A percentile compares a stretch with the other conserved stretches of the same genome.
Evolutionary conservation across 2,888 invertebrate genomes (phyloP).

Genomic region (Rhopalosiphum nymphaeae): DNA sequence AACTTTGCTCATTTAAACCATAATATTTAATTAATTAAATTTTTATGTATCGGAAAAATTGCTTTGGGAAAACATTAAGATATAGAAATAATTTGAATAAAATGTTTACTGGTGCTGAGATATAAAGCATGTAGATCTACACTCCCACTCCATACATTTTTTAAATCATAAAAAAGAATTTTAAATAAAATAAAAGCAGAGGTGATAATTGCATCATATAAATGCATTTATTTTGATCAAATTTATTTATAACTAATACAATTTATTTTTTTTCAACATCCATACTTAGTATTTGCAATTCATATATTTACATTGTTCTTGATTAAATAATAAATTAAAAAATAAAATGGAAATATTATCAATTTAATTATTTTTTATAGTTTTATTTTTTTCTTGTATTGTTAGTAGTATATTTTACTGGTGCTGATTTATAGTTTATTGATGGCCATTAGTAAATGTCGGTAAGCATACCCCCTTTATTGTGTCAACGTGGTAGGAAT

Average conservation of each 20-base stretch:
- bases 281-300: neutral
- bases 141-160: neutral
- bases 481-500: neutral
- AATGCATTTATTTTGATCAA: neutral
- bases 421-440: neutral
- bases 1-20: neutral
- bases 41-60: neutral
- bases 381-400: neutral
- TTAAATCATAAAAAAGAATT: neutral
- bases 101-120: neutral
- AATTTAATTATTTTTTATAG: neutral
- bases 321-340: neutral
- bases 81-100: neutral
- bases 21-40: neutral
- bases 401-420: neutral
- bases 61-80: neutral
- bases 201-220: neutral
- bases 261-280: neutral
- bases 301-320: neutral
- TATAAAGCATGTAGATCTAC: neutral
- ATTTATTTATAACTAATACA: neutral
- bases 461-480: neutral
- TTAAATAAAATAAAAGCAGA: neutral
- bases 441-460: neutral
- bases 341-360: neutral